These are phyloP conservation scores for Nipponacmea schrenckii DNA, from an alignment of 2,888 invertebrate genomes.

Conservation along the genomic window DNA sequence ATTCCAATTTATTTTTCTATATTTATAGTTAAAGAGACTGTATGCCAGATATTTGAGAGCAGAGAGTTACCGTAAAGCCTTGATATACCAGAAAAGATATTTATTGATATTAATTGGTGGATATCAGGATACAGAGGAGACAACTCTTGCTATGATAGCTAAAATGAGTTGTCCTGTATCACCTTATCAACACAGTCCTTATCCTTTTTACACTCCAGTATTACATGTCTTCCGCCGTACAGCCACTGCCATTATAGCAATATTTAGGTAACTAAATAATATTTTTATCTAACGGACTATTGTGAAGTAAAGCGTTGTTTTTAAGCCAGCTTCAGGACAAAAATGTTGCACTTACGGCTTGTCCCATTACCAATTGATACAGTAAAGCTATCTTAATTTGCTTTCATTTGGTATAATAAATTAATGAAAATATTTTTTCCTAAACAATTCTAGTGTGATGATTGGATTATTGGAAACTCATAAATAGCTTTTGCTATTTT, in stretches of 20 bases:
- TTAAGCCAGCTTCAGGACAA: too few relatives aligned
- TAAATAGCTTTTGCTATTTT: too few relatives aligned
- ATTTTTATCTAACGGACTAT: neutral
- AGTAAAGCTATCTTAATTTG: too few relatives aligned
- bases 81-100: conserved; percentile 91
- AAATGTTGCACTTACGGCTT: too few relatives aligned
- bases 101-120: conserved; percentile 77
- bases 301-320: neutral
- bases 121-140: conserved; percentile 71
- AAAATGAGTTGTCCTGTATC: conserved; percentile 64
- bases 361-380: too few relatives aligned
- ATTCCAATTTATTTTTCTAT: too few relatives aligned
- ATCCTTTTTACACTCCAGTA: conserved; percentile 34
- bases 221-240: conserved; percentile 54
- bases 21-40: conserved; percentile 58
- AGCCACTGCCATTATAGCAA: conserved; percentile 54
- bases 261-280: conserved; percentile 41
- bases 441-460: too few relatives aligned
- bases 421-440: too few relatives aligned
- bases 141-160: conserved; percentile 69
- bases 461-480: too few relatives aligned
- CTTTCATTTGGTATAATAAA: too few relatives aligned
- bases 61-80: conserved; percentile 86
- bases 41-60: conserved; percentile 77
- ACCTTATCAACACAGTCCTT: conserved; percentile 30